A percentile compares a stretch with the other conserved stretches of the same genome.
Conservation (phyloP, 2,113 vertebrate genomes). For the Grammomys dolichurus region DNA sequence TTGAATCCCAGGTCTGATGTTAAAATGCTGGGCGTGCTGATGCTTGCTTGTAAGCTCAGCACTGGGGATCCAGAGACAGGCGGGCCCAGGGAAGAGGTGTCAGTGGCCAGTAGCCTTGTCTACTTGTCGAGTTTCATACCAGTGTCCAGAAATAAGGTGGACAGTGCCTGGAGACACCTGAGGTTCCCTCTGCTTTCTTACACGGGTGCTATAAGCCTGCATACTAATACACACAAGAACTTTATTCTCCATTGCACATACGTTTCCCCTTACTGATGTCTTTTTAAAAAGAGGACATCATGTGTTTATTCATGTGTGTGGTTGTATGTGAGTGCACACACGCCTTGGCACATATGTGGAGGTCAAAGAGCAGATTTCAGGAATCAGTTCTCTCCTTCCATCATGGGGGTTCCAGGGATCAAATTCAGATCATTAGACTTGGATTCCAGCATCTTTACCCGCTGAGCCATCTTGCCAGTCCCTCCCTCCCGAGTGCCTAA, state of each 20-base stretch:
- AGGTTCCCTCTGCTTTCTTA: too few species aligned
- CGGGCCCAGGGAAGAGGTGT: too few species aligned
- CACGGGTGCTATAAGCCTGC: neutral
- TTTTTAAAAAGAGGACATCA: neutral
- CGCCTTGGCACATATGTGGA: neutral
- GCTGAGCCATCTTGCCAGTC: too few species aligned
- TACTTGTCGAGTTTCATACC: neutral
- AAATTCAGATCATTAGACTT: neutral
- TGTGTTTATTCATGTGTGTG: neutral
- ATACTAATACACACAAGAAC: neutral
- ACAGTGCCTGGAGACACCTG: neutral
- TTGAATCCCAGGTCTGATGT: neutral
- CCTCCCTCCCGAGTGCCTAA: neutral
- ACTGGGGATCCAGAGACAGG: neutral
- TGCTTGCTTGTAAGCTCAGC: neutral
- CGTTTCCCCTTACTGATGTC: too few species aligned
- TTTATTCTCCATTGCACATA: rapidly evolving
- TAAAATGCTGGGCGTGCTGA: neutral
- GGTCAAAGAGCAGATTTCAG: neutral
- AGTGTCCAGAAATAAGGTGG: neutral
- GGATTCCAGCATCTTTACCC: neutral
- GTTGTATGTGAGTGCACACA: neutral
- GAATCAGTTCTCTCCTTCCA: neutral
- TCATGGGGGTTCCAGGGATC: neutral
- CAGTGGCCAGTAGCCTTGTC: neutral